These are phyloP conservation scores for Malacoctenus gilli DNA, from an alignment of 2,797 vertebrate genomes.

Conservation along the genomic window DNA sequence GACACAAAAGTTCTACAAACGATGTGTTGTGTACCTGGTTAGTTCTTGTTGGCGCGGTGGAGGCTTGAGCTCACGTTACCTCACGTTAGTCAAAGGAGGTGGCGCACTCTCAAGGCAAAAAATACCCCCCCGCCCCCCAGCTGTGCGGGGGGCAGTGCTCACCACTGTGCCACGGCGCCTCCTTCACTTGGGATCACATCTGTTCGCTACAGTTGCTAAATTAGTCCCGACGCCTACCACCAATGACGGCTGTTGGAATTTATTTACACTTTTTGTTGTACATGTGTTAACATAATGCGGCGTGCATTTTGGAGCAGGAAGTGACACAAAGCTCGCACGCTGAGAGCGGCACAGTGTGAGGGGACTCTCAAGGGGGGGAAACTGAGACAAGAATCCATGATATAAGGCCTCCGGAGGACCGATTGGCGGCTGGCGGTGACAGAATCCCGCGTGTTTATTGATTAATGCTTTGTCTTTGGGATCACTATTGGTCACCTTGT, in stretches of 20 bases:
- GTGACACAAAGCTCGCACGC: slow-evolving; percentile 9
- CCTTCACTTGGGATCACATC: no score
- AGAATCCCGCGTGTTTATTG: slow-evolving; percentile 66
- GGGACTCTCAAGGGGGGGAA: slow-evolving; percentile 31
- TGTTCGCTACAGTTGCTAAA: no score
- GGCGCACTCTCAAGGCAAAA: no score
- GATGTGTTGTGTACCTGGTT: no score
- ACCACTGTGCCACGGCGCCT: no score
- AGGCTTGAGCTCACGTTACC: no score
- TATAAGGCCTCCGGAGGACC: slow-evolving; percentile 54
- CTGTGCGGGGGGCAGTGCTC: no score
- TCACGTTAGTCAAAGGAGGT: no score
- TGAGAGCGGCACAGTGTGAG: slow-evolving; percentile 27
- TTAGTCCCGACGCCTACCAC: no score
- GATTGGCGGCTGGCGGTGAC: slow-evolving; percentile 53
- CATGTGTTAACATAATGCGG: neutral
- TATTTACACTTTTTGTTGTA: slow-evolving; percentile 8
- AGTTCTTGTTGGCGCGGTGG: no score
- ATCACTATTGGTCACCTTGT: slow-evolving; percentile 72
- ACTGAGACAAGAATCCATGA: slow-evolving; percentile 51
- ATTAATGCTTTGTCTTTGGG: slow-evolving; percentile 73
- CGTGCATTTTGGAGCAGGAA: slow-evolving; percentile 19
- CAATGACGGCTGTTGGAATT: slow-evolving; percentile 34
- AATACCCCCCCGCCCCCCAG: no score
- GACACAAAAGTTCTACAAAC: no score